These are phyloP conservation scores for Otolemur crassicaudatus DNA, from an alignment of 2,797 vertebrate species.

Conservation along the genomic window DNA sequence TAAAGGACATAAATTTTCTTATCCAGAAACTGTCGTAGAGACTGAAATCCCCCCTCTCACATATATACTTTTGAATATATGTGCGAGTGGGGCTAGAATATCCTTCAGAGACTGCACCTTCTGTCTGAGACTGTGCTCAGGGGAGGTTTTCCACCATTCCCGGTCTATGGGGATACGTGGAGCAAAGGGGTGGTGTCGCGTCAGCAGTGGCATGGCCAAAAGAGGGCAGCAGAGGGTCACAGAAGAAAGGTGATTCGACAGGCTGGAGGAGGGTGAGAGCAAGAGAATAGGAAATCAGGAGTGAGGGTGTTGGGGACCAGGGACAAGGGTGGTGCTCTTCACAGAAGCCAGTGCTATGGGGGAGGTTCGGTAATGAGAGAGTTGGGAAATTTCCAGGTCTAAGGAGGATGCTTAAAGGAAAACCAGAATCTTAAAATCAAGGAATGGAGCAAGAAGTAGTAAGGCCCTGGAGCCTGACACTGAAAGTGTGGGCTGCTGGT, in stretches of 20 bases:
- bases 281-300: neutral
- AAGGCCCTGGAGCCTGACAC: neutral
- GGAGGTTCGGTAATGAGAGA: neutral
- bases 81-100: neutral
- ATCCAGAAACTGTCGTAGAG: neutral
- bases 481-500: neutral
- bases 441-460: neutral
- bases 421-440: neutral
- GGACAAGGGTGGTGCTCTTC: neutral
- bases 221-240: conserved; percentile 74
- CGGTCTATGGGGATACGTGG: neutral
- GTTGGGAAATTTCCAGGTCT: neutral
- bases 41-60: neutral
- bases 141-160: neutral
- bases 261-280: neutral
- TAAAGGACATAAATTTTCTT: conserved; percentile 2
- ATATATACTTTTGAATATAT: neutral
- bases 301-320: neutral
- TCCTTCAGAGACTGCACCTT: neutral
- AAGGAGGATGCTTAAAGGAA: conserved; percentile 17
- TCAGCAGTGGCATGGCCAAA: conserved; percentile 17
- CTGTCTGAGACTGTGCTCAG: neutral
- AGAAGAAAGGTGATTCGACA: neutral
- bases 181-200: neutral
- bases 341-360: neutral